phyloP scores from a whole-genome alignment of 2,797 vertebrate species.

The Lepidocolaptes lacrymiger region DNA sequence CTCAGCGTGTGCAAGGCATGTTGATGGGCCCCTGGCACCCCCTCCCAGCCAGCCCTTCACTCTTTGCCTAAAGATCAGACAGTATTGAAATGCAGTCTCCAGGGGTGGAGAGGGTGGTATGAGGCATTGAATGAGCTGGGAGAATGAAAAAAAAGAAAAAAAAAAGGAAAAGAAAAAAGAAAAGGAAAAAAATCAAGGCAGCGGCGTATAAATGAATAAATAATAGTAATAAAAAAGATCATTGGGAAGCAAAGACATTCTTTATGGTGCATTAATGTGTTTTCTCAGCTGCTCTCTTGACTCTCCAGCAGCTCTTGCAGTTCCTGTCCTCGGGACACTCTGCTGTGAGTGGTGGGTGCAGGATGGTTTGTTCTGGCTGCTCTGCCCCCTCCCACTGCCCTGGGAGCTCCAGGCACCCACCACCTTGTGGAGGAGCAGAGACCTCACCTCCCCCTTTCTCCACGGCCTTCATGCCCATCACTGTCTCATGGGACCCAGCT shows the following conservation, averaged over 20 bases:
- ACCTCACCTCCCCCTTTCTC: background rate
- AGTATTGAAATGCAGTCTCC: conserved; percentile 14
- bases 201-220: conserved; percentile 49
- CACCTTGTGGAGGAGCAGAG: background rate
- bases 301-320: conserved; percentile 10
- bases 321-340: conserved; percentile 50
- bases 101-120: conserved; percentile 30
- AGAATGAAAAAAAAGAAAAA: background rate
- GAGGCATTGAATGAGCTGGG: conserved; percentile 13
- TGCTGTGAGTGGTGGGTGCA: background rate
- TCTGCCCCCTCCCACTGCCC: background rate
- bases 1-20: background rate
- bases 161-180: background rate
- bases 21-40: background rate
- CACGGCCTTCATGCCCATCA: accelerated
- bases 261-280: conserved; percentile 67
- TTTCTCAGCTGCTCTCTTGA: conserved; percentile 63
- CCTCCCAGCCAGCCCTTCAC: background rate
- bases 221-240: conserved; percentile 61
- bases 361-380: background rate
- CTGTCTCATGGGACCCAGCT: accelerated
- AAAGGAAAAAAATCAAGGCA: background rate
- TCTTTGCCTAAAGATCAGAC: background rate
- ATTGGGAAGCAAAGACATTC: conserved; percentile 59
- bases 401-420: background rate